phyloP scores from a whole-genome alignment of 2,888 invertebrate genomes.

The Brassicogethes aeneus region DNA sequence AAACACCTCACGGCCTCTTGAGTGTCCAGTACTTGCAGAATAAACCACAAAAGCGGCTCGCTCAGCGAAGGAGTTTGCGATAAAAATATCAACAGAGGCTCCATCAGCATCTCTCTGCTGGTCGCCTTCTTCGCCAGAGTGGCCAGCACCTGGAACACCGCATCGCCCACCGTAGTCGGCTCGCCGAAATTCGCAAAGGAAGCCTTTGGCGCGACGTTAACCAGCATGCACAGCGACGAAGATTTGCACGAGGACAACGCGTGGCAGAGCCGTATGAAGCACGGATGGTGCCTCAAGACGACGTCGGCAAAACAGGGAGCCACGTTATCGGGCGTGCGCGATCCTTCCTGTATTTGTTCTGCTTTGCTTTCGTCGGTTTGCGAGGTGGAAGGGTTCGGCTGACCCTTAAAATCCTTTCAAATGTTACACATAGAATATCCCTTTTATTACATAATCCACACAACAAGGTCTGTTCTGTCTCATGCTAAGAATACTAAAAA shows the following conservation, averaged over 20 bases:
- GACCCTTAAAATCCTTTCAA: conserved; percentile 39
- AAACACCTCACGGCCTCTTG: conserved; percentile 68
- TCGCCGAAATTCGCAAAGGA: conserved; percentile 43
- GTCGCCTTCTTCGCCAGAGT: conserved; percentile 70
- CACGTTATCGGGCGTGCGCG: conserved; percentile 17
- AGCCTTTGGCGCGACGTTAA: conserved; percentile 34
- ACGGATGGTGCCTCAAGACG: conserved; percentile 63
- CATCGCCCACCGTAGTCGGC: conserved; percentile 73
- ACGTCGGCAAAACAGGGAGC: conserved; percentile 66
- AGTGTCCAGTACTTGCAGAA: conserved; percentile 69
- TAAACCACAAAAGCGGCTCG: conserved; percentile 78
- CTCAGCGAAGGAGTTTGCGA: conserved; percentile 54
- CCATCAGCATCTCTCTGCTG: conserved; percentile 64
- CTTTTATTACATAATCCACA: neutral
- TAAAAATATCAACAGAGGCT: conserved; percentile 68
- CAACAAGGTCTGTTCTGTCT: too few species aligned
- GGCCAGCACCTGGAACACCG: conserved; percentile 75
- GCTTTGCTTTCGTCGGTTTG: conserved; percentile 86
- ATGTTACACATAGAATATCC: conserved; percentile 5
- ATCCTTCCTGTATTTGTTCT: conserved; percentile 44
- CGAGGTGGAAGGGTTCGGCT: conserved; percentile 38
- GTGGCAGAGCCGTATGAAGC: conserved; percentile 75
- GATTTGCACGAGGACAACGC: conserved; percentile 70
- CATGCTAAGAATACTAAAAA: too few species aligned
- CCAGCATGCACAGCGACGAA: conserved; percentile 59